Evolutionary conservation across 2,888 invertebrate genomes (phyloP).

Genomic region (Desoria tigrina): DNA sequence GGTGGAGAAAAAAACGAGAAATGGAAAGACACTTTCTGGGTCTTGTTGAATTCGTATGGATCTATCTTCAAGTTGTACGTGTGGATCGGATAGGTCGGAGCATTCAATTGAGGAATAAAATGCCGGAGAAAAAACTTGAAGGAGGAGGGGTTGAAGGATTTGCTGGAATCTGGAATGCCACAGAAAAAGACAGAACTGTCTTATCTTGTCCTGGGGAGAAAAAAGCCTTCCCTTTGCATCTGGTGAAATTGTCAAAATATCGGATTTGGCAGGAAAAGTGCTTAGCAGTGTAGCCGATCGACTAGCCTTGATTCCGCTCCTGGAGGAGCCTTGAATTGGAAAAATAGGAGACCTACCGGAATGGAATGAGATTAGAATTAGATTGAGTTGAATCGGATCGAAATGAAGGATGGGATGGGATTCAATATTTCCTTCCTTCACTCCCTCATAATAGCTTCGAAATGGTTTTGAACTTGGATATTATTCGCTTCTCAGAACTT

Average conservation of each 20-base stretch:
- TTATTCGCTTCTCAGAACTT: too few relatives aligned
- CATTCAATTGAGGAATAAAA: slow-evolving; percentile 6
- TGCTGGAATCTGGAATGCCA: slow-evolving; percentile 11
- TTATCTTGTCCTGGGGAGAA: slow-evolving; percentile 28
- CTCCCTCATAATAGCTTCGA: slow-evolving; percentile 13
- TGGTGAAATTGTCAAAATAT: slow-evolving; percentile 46
- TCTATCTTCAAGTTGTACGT: background rate
- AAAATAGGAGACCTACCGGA: slow-evolving; percentile 30
- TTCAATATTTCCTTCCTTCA: slow-evolving; percentile 18
- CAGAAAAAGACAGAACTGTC: slow-evolving; percentile 14
- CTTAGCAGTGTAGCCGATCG: slow-evolving; percentile 13
- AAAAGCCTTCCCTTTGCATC: slow-evolving; percentile 27
- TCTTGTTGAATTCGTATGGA: background rate
- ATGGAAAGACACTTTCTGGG: slow-evolving; percentile 6
- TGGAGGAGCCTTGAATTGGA: background rate
- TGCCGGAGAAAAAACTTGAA: slow-evolving; percentile 4
- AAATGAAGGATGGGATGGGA: slow-evolving; percentile 41
- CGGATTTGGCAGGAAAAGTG: slow-evolving; percentile 41
- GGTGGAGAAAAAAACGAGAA: slow-evolving; percentile 6
- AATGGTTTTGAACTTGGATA: slow-evolving; percentile 3
- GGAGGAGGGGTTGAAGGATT: slow-evolving; percentile 8
- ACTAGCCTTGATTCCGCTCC: background rate
- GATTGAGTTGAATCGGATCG: slow-evolving; percentile 40
- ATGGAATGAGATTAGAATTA: slow-evolving; percentile 46
- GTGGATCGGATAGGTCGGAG: slow-evolving; percentile 4